Conservation (phyloP, 2,113 vertebrate species). For the Leuciscus idus region DNA sequence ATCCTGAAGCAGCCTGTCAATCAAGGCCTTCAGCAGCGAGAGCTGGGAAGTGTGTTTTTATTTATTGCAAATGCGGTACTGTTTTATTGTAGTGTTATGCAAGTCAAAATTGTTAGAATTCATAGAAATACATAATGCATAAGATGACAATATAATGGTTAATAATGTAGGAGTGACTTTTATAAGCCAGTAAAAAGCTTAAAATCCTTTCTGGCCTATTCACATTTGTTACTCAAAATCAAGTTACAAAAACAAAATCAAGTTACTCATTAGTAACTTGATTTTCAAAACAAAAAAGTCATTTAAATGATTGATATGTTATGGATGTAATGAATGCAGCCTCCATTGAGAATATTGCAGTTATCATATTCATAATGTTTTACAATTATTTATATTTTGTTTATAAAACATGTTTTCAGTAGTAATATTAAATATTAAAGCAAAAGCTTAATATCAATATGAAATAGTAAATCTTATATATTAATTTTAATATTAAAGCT, state of each 20-base stretch:
- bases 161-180: background rate
- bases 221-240: background rate
- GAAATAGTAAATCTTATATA: background rate
- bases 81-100: conserved; percentile 45
- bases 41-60: conserved; percentile 69
- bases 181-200: background rate
- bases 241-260: too few species aligned
- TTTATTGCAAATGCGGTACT: background rate
- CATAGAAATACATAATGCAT: background rate
- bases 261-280: background rate
- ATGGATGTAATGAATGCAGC: background rate
- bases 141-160: background rate
- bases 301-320: background rate
- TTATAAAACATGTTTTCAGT: background rate
- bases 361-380: background rate
- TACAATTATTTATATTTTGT: background rate
- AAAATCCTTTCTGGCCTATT: background rate
- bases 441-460: background rate
- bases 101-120: background rate
- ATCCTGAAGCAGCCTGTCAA: conserved; percentile 75
- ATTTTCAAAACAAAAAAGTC: background rate
- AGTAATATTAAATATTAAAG: background rate
- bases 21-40: conserved; percentile 82
- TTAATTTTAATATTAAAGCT: background rate
- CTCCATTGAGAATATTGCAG: background rate